phyloP scores from a whole-genome alignment of 1,140 invertebrate genomes.

The Centruroides vittatus region DNA sequence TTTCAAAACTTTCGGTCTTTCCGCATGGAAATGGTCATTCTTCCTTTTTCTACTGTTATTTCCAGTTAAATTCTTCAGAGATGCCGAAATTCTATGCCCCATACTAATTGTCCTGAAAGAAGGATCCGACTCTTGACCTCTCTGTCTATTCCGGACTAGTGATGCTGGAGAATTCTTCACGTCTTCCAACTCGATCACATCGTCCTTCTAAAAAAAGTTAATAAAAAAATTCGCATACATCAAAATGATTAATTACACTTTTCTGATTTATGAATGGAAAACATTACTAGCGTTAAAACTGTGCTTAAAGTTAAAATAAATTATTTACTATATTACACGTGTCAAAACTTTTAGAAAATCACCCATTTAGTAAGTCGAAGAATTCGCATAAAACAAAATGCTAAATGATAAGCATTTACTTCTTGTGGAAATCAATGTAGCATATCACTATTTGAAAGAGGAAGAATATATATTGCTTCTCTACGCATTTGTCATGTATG shows the following conservation, averaged over 20 bases:
- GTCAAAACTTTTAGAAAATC: no score
- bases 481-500: no score
- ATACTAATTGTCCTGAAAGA: conserved; percentile 21
- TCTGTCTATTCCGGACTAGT: conserved; percentile 58
- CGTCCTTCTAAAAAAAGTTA: conserved; percentile 30
- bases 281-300: no score
- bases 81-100: conserved; percentile 4
- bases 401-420: no score
- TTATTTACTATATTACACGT: no score
- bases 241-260: neutral
- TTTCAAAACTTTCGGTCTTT: conserved; percentile 53
- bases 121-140: conserved; percentile 30
- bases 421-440: no score
- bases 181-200: conserved; percentile 65
- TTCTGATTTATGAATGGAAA: neutral
- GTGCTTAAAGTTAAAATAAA: no score
- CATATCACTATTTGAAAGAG: no score
- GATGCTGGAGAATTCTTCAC: conserved; percentile 52
- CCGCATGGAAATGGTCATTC: neutral
- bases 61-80: conserved; percentile 9
- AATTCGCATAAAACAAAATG: no score
- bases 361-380: no score
- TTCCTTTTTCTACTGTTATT: conserved; percentile 4
- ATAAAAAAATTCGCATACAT: neutral
- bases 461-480: no score